Evolutionary conservation across 2,113 vertebrate genomes (phyloP).

Genomic region (Notarius quadriscutis): DNA sequence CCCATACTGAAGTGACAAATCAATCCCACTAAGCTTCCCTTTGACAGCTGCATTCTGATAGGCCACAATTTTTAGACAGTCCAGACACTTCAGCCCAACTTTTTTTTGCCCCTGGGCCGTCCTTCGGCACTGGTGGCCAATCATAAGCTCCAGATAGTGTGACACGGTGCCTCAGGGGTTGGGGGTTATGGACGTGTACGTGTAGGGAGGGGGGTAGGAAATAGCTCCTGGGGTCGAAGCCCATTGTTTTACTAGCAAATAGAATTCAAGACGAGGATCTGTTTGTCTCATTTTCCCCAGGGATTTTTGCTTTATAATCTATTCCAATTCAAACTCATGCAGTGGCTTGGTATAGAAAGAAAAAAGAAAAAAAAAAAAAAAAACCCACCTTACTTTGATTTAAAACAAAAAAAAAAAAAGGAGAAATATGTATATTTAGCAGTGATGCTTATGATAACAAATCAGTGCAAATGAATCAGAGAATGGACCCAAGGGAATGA

Average conservation of each 20-base stretch:
- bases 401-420: too few relatives aligned
- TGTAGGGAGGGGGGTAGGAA: neutral
- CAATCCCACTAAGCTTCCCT: conserved; percentile 61
- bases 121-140: conserved; percentile 66
- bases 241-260: neutral
- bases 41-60: conserved; percentile 72
- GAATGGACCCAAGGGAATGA: neutral
- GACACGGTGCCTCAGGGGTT: conserved; percentile 46
- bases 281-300: neutral
- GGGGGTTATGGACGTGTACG: neutral
- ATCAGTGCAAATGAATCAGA: neutral
- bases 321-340: neutral
- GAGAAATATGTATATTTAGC: neutral
- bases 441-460: neutral
- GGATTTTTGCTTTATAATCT: neutral
- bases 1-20: conserved; percentile 65
- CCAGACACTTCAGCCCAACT: conserved; percentile 58
- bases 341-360: neutral
- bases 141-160: conserved; percentile 62
- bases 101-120: conserved; percentile 55
- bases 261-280: neutral
- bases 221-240: conserved; percentile 35
- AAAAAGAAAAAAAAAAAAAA: neutral
- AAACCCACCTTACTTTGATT: neutral
- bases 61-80: conserved; percentile 57